These are phyloP conservation scores for Peromyscus californicus DNA, from an alignment of 2,113 vertebrate species.

Conservation along the genomic window DNA sequence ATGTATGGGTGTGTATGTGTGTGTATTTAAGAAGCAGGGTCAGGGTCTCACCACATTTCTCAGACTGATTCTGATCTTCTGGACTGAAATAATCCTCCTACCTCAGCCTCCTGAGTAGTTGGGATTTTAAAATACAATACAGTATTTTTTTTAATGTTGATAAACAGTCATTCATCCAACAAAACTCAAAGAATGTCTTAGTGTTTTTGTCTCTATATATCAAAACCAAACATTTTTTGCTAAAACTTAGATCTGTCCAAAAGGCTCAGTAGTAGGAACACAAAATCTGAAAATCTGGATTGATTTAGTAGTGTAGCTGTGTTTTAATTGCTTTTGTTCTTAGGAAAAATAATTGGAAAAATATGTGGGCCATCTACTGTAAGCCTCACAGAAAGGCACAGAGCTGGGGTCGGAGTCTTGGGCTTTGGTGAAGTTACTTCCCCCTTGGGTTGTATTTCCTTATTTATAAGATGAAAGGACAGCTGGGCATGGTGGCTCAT, in stretches of 20 bases:
- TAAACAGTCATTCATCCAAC: slow-evolving; percentile 16
- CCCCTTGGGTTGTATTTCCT: slow-evolving; percentile 37
- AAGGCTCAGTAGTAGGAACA: slow-evolving; percentile 46
- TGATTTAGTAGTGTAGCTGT: slow-evolving; percentile 33
- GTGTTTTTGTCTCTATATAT: not conserved
- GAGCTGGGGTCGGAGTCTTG: not conserved
- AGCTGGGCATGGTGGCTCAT: not conserved
- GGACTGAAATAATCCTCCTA: not conserved
- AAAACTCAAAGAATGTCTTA: slow-evolving; percentile 22
- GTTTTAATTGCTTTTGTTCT: slow-evolving; percentile 62
- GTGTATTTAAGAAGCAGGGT: not conserved
- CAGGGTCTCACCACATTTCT: not conserved
- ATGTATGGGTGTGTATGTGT: not conserved
- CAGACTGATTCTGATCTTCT: not conserved
- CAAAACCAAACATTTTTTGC: slow-evolving; percentile 47
- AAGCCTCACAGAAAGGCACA: not conserved
- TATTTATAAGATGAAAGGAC: slow-evolving; percentile 6
- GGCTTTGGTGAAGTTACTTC: not conserved
- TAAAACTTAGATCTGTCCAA: not conserved
- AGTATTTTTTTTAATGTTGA: not conserved
- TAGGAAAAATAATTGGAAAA: slow-evolving; percentile 55
- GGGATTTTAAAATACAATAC: not conserved
- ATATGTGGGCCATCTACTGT: not conserved
- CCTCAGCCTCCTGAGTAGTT: not conserved
- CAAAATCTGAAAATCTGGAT: slow-evolving; percentile 55